These are phyloP conservation scores for Dendrocincla tyrannina DNA, from an alignment of 2,797 vertebrate species.

Conservation along the genomic window DNA sequence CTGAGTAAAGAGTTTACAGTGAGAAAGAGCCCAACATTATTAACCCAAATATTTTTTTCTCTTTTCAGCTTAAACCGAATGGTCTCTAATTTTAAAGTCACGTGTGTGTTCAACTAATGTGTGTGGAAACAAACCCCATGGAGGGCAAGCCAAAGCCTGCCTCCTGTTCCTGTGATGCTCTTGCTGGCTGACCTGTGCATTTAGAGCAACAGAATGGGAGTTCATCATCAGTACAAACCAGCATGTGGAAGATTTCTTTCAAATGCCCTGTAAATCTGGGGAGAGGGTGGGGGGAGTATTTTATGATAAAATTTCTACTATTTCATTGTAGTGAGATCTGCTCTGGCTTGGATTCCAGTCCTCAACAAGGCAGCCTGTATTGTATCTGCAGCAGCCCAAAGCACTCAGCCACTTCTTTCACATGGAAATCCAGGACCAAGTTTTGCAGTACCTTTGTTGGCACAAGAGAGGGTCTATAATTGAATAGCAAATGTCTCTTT, in stretches of 20 bases:
- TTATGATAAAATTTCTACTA: neutral
- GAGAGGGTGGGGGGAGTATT: neutral
- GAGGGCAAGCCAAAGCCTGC: neutral
- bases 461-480: rapidly evolving
- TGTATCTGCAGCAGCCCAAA: neutral
- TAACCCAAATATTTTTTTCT: neutral
- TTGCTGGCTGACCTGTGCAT: neutral
- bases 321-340: neutral
- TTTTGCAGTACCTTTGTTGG: neutral
- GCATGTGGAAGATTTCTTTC: neutral
- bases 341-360: neutral
- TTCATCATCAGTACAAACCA: neutral
- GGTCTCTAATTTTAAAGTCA: neutral
- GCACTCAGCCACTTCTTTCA: neutral
- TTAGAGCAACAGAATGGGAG: conserved; percentile 1
- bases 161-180: neutral
- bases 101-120: neutral
- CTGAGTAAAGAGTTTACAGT: neutral
- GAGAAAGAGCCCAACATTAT: neutral
- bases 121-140: neutral
- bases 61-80: neutral
- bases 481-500: neutral
- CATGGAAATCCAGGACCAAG: neutral
- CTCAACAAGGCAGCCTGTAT: neutral
- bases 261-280: neutral